Evolutionary conservation across 2,888 invertebrate genomes (phyloP).

Genomic region (Myopa tessellatipennis): DNA sequence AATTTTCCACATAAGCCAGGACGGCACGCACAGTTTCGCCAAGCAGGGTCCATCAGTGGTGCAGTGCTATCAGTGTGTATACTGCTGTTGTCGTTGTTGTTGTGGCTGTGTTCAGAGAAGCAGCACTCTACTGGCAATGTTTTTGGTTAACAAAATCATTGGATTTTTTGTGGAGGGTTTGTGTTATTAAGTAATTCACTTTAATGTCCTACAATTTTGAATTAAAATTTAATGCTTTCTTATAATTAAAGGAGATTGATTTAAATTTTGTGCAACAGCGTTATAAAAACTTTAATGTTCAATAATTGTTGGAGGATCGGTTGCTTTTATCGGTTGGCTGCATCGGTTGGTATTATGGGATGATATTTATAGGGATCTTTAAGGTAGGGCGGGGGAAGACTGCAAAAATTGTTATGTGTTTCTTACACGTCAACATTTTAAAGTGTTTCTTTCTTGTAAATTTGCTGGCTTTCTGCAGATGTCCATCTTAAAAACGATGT

Average conservation of each 20-base stretch:
- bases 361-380: no score
- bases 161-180: neutral
- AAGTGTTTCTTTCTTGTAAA: no score
- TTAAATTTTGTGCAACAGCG: conserved; percentile 39
- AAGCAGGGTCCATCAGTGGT: no score
- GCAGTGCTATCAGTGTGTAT: neutral
- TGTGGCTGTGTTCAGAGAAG: neutral
- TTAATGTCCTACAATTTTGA: conserved; percentile 32
- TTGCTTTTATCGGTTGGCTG: neutral
- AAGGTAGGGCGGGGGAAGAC: no score
- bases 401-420: no score
- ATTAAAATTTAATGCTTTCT: conserved; percentile 21
- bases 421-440: no score
- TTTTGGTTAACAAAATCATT: conserved; percentile 12
- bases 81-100: neutral
- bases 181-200: conserved; percentile 40
- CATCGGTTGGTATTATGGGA: neutral
- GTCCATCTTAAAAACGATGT: no score
- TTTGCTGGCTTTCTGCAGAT: no score
- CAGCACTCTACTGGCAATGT: neutral
- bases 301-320: conserved; percentile 7
- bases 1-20: conserved; percentile 12
- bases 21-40: neutral
- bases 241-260: conserved; percentile 34
- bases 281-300: conserved; percentile 25